Evolutionary conservation across 2,888 invertebrate genomes (phyloP), one percentile per base, ranked within the genome.

Genomic region (Sarcophaga caerulescens): DNA sequence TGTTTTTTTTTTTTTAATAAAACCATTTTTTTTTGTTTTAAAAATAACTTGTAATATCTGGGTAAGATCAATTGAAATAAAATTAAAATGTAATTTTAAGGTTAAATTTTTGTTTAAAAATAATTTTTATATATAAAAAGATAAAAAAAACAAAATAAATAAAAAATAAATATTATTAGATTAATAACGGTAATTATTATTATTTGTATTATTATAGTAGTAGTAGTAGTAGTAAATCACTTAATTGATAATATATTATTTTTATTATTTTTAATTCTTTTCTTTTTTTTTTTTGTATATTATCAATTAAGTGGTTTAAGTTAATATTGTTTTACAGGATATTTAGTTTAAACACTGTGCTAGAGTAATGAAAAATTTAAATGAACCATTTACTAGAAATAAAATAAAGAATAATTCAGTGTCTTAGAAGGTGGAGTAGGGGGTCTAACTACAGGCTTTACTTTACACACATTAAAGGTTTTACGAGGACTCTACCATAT

Each of bases 291-390:
- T 63, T 57, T 71, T 8, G 8, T 11, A 76, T 86, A 86, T 86
- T 81, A 86, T 71, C 82, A 84, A 78, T 86, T 82, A 63, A 78
- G 81, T 84, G 81, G 52, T 82, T 81, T 76, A 70, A n/a, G 65
- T 80, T 74, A 75, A 71, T 79, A 82, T 80, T 77, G 52, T 82
- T 25, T 85, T 82, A 66, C 70, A 86, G 86, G 81, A 84, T 65
- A 84, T 75, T 52, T 82, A 87, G 84, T 85, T 65, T 87, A 81
- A 84, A 84, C 83, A 87, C 80, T 86, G 91, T 91, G 91, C 91
- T 90, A 90, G 87, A 91, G 92, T 92, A 91, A 91, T 91, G 91
- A 91, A 91, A 91, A 91, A 89, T 91, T 91, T 91, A 89, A 91
- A 91, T 91, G 91, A 91, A 91, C 91, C 91, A 91, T 91, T 90